Evolutionary conservation across 2,797 vertebrate genomes (phyloP), one percentile per base, ranked within the genome.

Genomic region (Smutsia temminckii): DNA sequence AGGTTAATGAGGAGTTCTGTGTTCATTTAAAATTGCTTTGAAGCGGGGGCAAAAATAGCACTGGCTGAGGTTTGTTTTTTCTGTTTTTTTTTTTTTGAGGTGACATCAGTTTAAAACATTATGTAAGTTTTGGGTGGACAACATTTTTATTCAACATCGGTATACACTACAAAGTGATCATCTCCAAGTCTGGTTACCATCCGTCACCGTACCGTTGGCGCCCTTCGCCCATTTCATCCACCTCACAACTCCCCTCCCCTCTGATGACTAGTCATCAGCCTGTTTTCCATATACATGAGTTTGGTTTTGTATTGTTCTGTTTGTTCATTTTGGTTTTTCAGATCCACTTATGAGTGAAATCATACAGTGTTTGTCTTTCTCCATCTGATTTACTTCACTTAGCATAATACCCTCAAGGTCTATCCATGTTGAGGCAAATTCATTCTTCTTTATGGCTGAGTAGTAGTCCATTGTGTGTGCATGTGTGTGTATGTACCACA

Each of bases 21-120:
- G 69, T 90, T 89, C 29, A 95, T 86, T 95, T 92, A 71, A 95
- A 81, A 91, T 59, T 84, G 83, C 87, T 92, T 85, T 85, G 85
- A 77, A 87, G 68, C 29, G 7, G 16, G 49, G 34, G 32, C 34
- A 34, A 86, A 89, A 91, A 75, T 23, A 77, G 55, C 34, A 17
- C 79, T 71, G 27, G 16, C 51, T 91, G 86, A 84, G 9, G 29
- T 18, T 40, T 72, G 9, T 11, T 46, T 53, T 53, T 6, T 42
- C 7, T 46, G 29, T 18, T 40, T 72, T 8, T 46, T 46, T 53
- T 53, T 6, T 42, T 75, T 53, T 77, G 21, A 53, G 32, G 51
- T 23, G 23, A 53, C 10, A 53, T 5, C 34, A 20, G 74, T 34
- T 8, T n/a, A 12, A 53, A 53, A 53, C 5, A 10, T 74, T 49